Base-by-base conservation (phyloP, 2,113 vertebrate species). In the Serinus canaria region DNA sequence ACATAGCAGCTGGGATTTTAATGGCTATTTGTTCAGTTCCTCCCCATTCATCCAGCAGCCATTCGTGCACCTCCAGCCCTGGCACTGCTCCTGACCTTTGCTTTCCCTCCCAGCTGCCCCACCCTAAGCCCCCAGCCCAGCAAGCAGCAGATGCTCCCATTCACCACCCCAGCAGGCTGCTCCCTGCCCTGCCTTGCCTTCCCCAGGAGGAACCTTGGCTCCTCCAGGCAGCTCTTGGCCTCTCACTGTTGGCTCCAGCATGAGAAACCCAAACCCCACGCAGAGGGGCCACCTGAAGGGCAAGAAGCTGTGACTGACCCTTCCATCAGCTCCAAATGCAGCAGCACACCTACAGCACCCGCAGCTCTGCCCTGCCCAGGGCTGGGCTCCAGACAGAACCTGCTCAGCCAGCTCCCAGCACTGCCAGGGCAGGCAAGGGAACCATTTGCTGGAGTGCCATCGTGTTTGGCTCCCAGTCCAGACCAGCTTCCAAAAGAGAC, bases 1-100 rank as follows among this genome's bases (percentile, higher is more conserved):
- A 96, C 94, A 90, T 89, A 96, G 94, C 33, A 88, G 50, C 92
- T 94, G 70, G 92, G 90, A 92, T 94, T 95, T 95, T 96, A 93
- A 94, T 97, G 93, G 94, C 96, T 97, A 89, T 96, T 97, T 97
- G 79, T 75, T 96, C 95, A 94, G 93, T 4, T 43, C 68, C 87
- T 95, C 76, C 33, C 93, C 46, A 28, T 93, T 93, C 93, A 96
- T 90, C 86, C 94, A 88, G 84, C 58, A 92, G 89, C 63, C 84
- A 25, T 15, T 22, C 18, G 59, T 44, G 41, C 82, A 83, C 56
- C 85, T 86, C 19, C 60, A 90, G 52, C 66, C 27, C 87, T 63
- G 60, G 9, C 49, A 46, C 76, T 47, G 76, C 28, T 82, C 50
- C 89, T 83, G 79, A 90, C 92, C 94, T 95, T 91, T 94, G 62